These are phyloP conservation scores for Opisthocomus hoazin DNA, from an alignment of 2,113 vertebrate genomes.

Conservation along the genomic window DNA sequence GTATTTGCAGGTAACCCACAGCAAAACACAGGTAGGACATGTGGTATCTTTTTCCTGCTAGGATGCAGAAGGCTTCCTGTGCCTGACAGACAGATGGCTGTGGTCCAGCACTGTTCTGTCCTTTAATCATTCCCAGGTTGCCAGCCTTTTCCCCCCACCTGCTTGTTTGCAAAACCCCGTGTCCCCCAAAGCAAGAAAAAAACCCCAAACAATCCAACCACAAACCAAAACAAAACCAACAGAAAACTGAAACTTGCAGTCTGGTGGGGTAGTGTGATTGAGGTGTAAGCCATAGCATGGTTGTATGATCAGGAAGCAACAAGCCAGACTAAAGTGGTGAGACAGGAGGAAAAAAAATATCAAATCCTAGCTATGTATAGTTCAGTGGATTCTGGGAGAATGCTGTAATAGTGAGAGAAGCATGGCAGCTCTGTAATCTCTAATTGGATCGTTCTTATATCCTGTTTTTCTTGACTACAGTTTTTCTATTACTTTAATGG, in stretches of 20 bases:
- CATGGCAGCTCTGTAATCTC: not conserved
- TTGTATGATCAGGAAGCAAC: not conserved
- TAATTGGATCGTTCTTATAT: constrained; percentile 28
- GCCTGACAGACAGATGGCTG: not conserved
- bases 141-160: not conserved
- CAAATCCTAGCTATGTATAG: not conserved
- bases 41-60: not conserved
- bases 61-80: not conserved
- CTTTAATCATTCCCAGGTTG: not conserved
- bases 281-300: not conserved
- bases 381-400: not conserved
- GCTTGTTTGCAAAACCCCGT: not conserved
- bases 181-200: not conserved
- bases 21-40: not conserved
- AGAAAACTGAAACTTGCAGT: not conserved
- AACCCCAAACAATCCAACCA: not conserved
- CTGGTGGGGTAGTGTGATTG: not conserved
- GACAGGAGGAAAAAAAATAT: not conserved
- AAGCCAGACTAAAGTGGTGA: not conserved
- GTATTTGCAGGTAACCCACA: not conserved
- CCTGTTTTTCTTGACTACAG: constrained; percentile 66
- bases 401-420: not conserved
- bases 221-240: not conserved
- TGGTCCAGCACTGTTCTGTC: not conserved
- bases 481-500: constrained; percentile 83